Base-by-base conservation (phyloP, 2,888 invertebrate species). In the Muscina levida region DNA sequence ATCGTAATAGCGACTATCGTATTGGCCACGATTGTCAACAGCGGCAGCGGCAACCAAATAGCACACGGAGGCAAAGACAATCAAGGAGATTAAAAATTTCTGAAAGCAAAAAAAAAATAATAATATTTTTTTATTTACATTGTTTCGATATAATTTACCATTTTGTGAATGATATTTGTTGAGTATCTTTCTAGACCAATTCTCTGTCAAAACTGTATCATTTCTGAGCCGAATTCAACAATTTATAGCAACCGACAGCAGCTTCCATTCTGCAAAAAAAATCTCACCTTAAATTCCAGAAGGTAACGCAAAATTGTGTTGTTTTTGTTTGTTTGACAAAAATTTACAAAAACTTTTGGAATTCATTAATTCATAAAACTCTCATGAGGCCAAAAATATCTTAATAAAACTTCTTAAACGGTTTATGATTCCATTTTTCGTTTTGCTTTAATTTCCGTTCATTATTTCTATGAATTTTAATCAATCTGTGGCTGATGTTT, bases 1-100 rank as follows among this genome's bases (percentile, higher is more conserved):
- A 0, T 86, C 86, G 70, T 83, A 84, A 11, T 78, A 82, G 1
- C 77, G 82, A 22, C 74, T n/a, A 0, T 86, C 86, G 70, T 83
- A 84, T 13, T 78, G 82, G 1, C 77, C 82, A 22, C 74, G 74
- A n/a, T 67, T 65, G 66, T 82, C 76, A 2, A 51, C 48, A 8
- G 68, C 68, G 4, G 70, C 59, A 13, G 44, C 66, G 39, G 31
- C 46, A 5, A 26, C 59, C 24, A 62, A 4, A 26, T 4, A 42
- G 57, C 11, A 11, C 15, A 48, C 13, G 3, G 31, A 11, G 42
- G 51, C 56, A 4, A 65, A 68, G 1, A 22, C 37, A 3, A 26
- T 31, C 8, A 67, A 53, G 8, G 48, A 56, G 17, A 56, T 17
- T 1, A 72, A 46, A 42, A 65, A 37, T 62, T 73, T 68, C 82